phyloP scores from a whole-genome alignment of 2,113 vertebrate genomes.

The Chrysochloris asiatica region DNA sequence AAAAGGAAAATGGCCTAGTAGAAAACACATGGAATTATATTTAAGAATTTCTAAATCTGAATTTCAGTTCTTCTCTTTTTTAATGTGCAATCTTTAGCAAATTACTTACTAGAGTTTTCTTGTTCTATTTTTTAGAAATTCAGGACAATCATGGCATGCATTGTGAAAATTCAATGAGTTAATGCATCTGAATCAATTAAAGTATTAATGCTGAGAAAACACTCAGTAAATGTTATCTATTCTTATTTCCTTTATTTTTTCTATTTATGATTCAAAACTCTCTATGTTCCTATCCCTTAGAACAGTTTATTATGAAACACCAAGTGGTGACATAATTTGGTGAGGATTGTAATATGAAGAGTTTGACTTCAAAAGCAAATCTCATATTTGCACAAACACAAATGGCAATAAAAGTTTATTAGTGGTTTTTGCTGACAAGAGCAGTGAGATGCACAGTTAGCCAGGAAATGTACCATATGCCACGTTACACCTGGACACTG shows the following conservation, averaged over 20 bases:
- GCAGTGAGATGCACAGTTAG: slow-evolving; percentile 63
- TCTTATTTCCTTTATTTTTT: not conserved
- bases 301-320: not conserved
- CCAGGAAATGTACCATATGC: slow-evolving; percentile 75
- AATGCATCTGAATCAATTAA: not conserved
- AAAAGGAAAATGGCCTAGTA: too few relatives aligned
- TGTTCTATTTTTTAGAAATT: not conserved
- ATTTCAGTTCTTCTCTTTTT: not conserved
- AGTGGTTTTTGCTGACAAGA: slow-evolving; percentile 58
- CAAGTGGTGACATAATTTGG: not conserved
- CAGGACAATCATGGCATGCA: not conserved
- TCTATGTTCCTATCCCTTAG: not conserved
- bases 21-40: not conserved
- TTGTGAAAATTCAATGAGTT: not conserved
- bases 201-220: not conserved
- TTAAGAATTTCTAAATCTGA: not conserved
- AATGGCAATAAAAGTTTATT: slow-evolving; percentile 60
- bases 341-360: not conserved
- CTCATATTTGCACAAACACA: not conserved
- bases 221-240: too few relatives aligned
- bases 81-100: not conserved
- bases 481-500: slow-evolving; percentile 68
- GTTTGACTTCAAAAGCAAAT: not conserved
- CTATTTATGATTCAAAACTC: not conserved
- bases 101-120: not conserved